Base-by-base conservation (phyloP, 2,888 invertebrate genomes). In the Synanthedon myopaeformis region DNA sequence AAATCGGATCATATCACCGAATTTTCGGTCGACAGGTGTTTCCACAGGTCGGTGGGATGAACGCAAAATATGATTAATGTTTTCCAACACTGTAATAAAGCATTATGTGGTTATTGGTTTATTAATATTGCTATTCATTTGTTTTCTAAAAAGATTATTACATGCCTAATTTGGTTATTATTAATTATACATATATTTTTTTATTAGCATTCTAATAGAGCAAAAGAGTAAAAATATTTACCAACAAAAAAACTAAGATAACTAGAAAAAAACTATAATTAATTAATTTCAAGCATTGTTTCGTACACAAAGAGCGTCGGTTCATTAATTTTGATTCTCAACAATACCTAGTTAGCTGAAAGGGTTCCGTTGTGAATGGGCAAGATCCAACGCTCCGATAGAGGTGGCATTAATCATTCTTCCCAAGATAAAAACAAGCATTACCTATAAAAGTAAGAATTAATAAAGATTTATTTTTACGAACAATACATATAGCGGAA, bases 281-380 rank as follows among this genome's bases (percentile, higher is more conserved):
- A 70, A 73, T 73, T 66, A 60, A 66, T 63, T 63, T 58, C 49
- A 56, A 28, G 58, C 61, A 70, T 70, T 72, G 72, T 73, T 63
- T 62, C 58, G 50, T 52, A 23, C 62, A 72, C 73, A 74, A 73
- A 65, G 65, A 63, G 64, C 56, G 61, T 54, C 55, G 62, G 67
- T 69, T 71, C 75, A 75, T 75, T 74, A 74, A 75, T 75, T 74
- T 71, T 62, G 74, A 74, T 74, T 74, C 72, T 73, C 71, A 74
- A 74, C 72, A 68, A 57, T 57, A 55, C 57, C 53, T 57, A 55
- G 55, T 59, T 57, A 59, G 60, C 64, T 61, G 61, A 64, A 68
- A 68, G 67, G 68, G 68, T 66, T 65, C 61, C 60, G 63, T 60
- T 58, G 60, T 56, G 57, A 57, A 61, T 57, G 51, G 54, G 57